phyloP scores from a whole-genome alignment of 2,113 vertebrate genomes.

The Bothrops jararaca region DNA sequence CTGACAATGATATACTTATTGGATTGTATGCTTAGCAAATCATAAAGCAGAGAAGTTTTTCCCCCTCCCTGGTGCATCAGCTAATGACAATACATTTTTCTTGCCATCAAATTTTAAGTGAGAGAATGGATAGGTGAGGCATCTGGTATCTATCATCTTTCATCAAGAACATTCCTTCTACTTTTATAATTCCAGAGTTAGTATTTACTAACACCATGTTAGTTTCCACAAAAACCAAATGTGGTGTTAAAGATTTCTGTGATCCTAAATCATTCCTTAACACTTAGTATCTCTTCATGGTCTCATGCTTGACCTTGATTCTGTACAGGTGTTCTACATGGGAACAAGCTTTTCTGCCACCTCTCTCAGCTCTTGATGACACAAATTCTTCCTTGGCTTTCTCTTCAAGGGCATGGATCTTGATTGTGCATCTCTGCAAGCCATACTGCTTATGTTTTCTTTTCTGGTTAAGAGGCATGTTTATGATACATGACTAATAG shows the following conservation, averaged over 20 bases:
- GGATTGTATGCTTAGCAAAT: conserved; percentile 4
- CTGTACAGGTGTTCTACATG: neutral
- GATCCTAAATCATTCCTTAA: neutral
- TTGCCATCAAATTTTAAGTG: conserved; percentile 40
- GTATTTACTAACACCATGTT: neutral
- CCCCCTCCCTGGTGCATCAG: neutral
- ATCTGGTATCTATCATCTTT: neutral
- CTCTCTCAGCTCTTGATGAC: no score
- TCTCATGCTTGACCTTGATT: neutral
- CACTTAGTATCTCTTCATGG: neutral
- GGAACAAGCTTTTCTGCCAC: neutral
- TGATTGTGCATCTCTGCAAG: neutral
- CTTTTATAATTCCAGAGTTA: neutral
- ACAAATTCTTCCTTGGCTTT: no score
- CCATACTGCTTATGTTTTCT: neutral
- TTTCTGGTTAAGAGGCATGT: neutral
- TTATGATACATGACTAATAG: neutral
- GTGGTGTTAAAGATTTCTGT: neutral
- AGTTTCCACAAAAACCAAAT: neutral
- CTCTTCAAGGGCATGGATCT: neutral
- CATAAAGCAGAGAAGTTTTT: conserved; percentile 26
- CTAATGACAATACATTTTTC: conserved; percentile 34
- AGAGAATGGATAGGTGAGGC: neutral
- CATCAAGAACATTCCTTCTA: neutral
- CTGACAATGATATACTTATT: conserved; percentile 22